Evolutionary conservation across 2,888 invertebrate genomes (phyloP), one percentile per base, ranked within the genome.

Genomic region (Macaria notata): DNA sequence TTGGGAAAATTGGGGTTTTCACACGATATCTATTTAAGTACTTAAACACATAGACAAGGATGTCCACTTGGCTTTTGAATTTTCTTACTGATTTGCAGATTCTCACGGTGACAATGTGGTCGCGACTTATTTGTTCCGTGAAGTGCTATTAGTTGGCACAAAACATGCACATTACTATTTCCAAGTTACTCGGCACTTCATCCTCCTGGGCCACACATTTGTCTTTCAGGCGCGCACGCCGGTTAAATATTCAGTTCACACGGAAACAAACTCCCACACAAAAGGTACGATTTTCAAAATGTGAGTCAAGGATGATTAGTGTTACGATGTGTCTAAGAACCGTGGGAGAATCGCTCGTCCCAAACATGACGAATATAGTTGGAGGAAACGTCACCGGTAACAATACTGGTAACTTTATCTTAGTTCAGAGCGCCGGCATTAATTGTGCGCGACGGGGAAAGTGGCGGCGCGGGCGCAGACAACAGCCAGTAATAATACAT

Each of bases 261-360:
- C 86, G 86, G 82, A 85, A 85, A 83, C 81, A 70, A 69, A 78
- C 75, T 83, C 79, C 78, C 82, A 82, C 80, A 86, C 83, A 87
- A 88, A 86, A 88, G 88, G 86, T 86, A 83, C 79, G 81, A 85
- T 86, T 84, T 84, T 81, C 73, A 81, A 85, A 87, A 88, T 84
- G 84, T 88, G 83, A 86, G 88, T 84, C 88, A 89, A 88, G 88
- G 86, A 86, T 87, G 80, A 80, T 81, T 81, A 77, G 81, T 83
- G 74, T 78, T 78, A 76, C 78, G 79, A 79, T 76, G 78, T 72
- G 75, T 75, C 73, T 80, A 75, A 76, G 79, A 78, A 83, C 80
- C 87, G 88, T 88, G 88, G 85, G 87, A 88, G 77, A 83, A 75
- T 75, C 75, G 70, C 70, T 74, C 75, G 77, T 76, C 76, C 72